Conservation (phyloP, 2,888 invertebrate species). For the Spisula subtruncata region DNA sequence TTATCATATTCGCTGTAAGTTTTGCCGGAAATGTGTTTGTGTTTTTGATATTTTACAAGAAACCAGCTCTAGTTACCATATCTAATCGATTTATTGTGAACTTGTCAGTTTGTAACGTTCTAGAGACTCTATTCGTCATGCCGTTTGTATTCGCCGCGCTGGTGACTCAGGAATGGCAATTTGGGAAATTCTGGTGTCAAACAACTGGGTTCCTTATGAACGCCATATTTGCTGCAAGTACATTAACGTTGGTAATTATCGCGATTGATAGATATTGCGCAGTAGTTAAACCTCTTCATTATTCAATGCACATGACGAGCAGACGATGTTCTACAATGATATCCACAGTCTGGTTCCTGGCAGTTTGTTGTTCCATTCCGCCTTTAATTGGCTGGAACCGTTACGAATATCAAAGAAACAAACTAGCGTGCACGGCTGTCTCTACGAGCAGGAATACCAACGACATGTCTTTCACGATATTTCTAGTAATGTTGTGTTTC, state of each 20-base stretch:
- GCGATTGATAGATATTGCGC: constrained; percentile 91
- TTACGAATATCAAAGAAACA: constrained; percentile 81
- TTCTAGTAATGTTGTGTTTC: constrained; percentile 88
- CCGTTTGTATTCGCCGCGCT: constrained; percentile 88
- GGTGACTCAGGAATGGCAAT: constrained; percentile 84
- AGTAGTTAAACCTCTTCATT: constrained; percentile 91
- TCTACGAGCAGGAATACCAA: constrained; percentile 79
- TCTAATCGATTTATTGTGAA: constrained; percentile 92
- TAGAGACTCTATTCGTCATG: constrained; percentile 88
- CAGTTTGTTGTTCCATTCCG: constrained; percentile 87
- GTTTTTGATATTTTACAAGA: constrained; percentile 92
- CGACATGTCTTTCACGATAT: constrained; percentile 86
- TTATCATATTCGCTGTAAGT: constrained; percentile 88
- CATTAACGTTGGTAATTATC: constrained; percentile 90
- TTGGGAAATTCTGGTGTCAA: constrained; percentile 88
- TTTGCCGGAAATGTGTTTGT: constrained; percentile 92
- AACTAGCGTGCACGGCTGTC: constrained; percentile 83
- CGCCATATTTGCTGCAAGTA: constrained; percentile 89
- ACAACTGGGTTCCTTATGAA: constrained; percentile 91
- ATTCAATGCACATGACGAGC: constrained; percentile 89
- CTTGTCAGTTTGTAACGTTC: constrained; percentile 89
- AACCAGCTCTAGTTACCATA: constrained; percentile 92
- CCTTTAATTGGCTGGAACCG: constrained; percentile 86
- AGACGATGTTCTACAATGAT: constrained; percentile 88
- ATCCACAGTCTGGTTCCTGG: constrained; percentile 87